Base-by-base conservation (phyloP, 53 echinoderm and acorn worm genomes). In the Echinometra lucunter region DNA sequence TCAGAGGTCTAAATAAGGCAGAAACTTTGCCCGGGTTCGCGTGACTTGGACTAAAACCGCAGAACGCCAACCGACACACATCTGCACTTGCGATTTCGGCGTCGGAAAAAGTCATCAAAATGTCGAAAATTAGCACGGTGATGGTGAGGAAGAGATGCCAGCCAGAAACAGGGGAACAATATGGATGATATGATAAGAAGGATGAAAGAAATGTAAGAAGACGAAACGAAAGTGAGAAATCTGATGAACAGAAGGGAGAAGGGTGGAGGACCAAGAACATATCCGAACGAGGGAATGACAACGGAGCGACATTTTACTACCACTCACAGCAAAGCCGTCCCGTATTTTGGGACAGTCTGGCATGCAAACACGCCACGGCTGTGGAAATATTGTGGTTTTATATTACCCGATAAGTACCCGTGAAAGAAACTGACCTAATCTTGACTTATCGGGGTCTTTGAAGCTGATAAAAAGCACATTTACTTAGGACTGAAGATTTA, bases 81-180 rank as follows among this genome's bases (percentile, higher is more conserved):
- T 92, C 93, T 92, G 93, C 57, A 92, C 93, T 92, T 53, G 80
- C 49, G 19, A 75, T 94, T n/a, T 94, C 66, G 81, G 30, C 85
- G 83, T 94, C 63, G 94, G 94, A 42, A 85, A 93, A 94, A 94
- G 66, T 94, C 94, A 94, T 94, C 82, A 94, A 82, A 83, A 83
- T 94, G 28, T 82, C 66, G 94, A 57, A 60, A 83, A 94, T 60
- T 66, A 83, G 66, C 56, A 83, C 85, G 0, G 58, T 83, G 85
- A 83, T n/a, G 66, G 63, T 83, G 82, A 44, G 63, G 58, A 58
- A 40, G 66, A 45, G 66, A 83, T 23, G 66, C 45, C 58, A 56
- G 78, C 38, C 57, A 37, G 58, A 75, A 56, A 37, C 58, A 37
- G 49, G n/a, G 34, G 92, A 32, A 15, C 88, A 49, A 28, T 56